phyloP scores from a whole-genome alignment of 2,888 invertebrate genomes.

The Hypomecis punctinalis region DNA sequence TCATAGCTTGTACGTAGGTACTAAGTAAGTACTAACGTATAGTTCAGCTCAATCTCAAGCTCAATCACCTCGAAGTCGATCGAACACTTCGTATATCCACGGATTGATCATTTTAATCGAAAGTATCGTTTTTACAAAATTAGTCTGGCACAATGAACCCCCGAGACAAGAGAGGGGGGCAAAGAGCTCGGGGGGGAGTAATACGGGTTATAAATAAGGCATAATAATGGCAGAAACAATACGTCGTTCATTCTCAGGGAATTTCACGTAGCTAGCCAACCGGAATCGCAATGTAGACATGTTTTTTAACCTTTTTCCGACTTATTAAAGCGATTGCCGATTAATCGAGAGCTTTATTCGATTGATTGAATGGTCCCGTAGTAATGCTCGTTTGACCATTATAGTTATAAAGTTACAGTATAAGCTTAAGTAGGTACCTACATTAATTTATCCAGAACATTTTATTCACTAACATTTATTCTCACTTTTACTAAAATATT shows the following conservation, averaged over 20 bases:
- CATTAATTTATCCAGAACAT: too few relatives aligned
- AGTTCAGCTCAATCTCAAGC: background rate
- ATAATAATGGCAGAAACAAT: constrained; percentile 53
- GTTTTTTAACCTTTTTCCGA: constrained; percentile 34
- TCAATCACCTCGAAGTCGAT: background rate
- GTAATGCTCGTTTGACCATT: constrained; percentile 1
- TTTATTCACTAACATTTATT: too few relatives aligned
- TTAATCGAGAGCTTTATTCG: constrained; percentile 25
- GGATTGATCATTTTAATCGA: constrained; percentile 36
- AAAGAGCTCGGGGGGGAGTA: constrained; percentile 29
- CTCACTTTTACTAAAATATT: too few relatives aligned
- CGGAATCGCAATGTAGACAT: constrained; percentile 43
- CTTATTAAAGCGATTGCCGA: constrained; percentile 40
- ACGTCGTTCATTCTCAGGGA: constrained; percentile 49
- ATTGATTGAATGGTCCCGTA: constrained; percentile 20
- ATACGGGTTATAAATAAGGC: constrained; percentile 57
- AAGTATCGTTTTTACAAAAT: constrained; percentile 40
- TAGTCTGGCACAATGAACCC: constrained; percentile 45
- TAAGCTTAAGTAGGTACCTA: too few relatives aligned
- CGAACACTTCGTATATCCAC: background rate
- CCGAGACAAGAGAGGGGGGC: constrained; percentile 30
- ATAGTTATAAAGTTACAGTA: background rate
- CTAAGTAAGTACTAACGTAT: background rate
- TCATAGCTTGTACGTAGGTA: too few relatives aligned
- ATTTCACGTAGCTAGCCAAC: constrained; percentile 51